A percentile compares a stretch with the other conserved stretches of the same genome.
phyloP scores from a whole-genome alignment of 2,888 invertebrate species.

The Alloscopus bannaensis region DNA sequence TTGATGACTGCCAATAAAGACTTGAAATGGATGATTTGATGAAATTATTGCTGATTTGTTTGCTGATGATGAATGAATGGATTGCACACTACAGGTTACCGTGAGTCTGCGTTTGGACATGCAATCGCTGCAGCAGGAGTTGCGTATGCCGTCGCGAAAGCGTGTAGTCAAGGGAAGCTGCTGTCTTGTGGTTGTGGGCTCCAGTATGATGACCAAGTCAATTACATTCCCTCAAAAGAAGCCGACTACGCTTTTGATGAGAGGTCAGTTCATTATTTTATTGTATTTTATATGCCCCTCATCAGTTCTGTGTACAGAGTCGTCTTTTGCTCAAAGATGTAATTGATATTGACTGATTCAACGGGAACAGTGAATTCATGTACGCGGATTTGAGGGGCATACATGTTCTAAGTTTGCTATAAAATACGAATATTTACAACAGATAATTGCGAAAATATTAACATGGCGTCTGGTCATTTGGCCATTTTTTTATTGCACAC shows the following conservation, averaged over 20 bases:
- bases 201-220: slow-evolving; percentile 73
- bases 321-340: not conserved
- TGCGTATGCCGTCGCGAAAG: slow-evolving; percentile 89
- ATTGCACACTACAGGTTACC: slow-evolving; percentile 82
- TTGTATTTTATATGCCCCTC: not conserved
- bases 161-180: slow-evolving; percentile 89
- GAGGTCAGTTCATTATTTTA: slow-evolving; percentile 66
- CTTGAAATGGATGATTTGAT: slow-evolving; percentile 32
- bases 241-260: slow-evolving; percentile 73
- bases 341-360: slow-evolving; percentile 8
- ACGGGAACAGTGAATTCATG: too few species aligned
- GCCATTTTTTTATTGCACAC: slow-evolving; percentile 6
- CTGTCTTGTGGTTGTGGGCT: slow-evolving; percentile 91
- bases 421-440: too few species aligned
- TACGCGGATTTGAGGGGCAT: too few species aligned
- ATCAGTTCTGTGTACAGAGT: too few species aligned
- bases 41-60: slow-evolving; percentile 46
- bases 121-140: slow-evolving; percentile 93
- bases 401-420: too few species aligned
- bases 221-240: slow-evolving; percentile 71
- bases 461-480: not conserved
- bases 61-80: not conserved
- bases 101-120: slow-evolving; percentile 92
- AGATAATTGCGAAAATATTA: slow-evolving; percentile 7
- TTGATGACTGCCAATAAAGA: slow-evolving; percentile 32